These are phyloP conservation scores for Tachysurus vachellii DNA, from an alignment of 2,113 vertebrate genomes.

Conservation along the genomic window DNA sequence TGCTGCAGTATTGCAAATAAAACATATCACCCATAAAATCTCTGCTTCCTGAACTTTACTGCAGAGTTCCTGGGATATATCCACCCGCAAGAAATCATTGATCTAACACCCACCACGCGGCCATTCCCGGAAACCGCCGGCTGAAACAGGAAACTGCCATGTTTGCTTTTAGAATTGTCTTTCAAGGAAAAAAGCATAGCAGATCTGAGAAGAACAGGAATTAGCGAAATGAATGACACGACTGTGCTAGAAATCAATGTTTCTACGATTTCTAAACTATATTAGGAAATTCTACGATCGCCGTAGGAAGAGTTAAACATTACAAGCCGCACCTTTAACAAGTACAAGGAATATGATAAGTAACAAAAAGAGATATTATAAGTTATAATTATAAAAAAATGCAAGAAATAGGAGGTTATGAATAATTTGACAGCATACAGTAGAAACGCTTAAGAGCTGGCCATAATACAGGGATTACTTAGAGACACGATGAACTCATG, in stretches of 20 bases:
- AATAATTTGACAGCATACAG: slow-evolving; percentile 1
- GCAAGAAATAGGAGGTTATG: background rate
- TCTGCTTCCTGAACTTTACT: background rate
- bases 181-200: background rate
- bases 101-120: background rate
- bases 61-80: background rate
- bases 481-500: background rate
- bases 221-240: background rate
- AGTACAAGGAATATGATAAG: background rate
- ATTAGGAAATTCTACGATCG: background rate
- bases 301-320: background rate
- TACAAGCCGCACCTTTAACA: background rate
- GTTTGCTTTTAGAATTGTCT: background rate
- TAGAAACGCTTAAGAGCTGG: background rate
- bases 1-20: background rate
- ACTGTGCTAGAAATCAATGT: background rate
- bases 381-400: background rate
- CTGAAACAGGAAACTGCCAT: background rate
- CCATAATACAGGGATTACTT: background rate
- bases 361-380: background rate
- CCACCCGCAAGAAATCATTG: background rate
- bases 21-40: background rate
- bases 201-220: background rate
- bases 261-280: background rate
- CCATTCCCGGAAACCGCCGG: background rate